Evolutionary conservation across 2,888 invertebrate genomes (phyloP).

Genomic region (Bembecia ichneumoniformis): DNA sequence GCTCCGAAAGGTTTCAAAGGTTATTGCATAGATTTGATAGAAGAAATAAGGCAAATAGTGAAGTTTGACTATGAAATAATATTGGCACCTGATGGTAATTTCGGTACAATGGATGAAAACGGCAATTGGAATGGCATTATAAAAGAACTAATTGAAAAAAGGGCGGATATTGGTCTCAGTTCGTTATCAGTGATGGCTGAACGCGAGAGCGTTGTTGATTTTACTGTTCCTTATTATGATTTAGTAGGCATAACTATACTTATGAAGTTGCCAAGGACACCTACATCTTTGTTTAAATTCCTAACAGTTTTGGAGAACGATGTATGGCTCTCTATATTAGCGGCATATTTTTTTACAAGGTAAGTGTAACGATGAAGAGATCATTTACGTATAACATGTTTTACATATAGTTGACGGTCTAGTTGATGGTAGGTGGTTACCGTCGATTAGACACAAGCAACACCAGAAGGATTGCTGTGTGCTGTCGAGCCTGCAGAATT

Average conservation of each 20-base stretch:
- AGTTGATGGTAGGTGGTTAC: no score
- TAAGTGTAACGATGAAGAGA: conserved; percentile 31
- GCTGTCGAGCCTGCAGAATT: no score
- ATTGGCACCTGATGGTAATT: conserved; percentile 84
- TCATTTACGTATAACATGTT: no score
- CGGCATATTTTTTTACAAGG: conserved; percentile 95
- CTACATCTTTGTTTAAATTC: conserved; percentile 96
- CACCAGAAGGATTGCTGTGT: no score
- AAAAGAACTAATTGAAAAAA: conserved; percentile 84
- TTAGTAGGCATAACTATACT: conserved; percentile 96
- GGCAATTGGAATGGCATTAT: conserved; percentile 90
- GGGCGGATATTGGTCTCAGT: conserved; percentile 94
- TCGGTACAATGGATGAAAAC: conserved; percentile 90
- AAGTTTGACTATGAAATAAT: conserved; percentile 93
- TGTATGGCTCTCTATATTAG: conserved; percentile 97
- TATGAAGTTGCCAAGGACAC: conserved; percentile 90
- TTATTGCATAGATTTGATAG: conserved; percentile 94
- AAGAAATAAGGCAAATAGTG: conserved; percentile 86
- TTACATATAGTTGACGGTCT: no score
- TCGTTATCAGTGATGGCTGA: conserved; percentile 98
- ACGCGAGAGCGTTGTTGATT: conserved; percentile 96
- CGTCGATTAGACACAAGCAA: no score
- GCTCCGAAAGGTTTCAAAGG: conserved; percentile 81
- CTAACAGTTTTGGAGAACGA: conserved; percentile 95
- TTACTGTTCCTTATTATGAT: conserved; percentile 98